Evolutionary conservation across 2,888 invertebrate genomes (phyloP).

Genomic region (Cataglyphis livida): DNA sequence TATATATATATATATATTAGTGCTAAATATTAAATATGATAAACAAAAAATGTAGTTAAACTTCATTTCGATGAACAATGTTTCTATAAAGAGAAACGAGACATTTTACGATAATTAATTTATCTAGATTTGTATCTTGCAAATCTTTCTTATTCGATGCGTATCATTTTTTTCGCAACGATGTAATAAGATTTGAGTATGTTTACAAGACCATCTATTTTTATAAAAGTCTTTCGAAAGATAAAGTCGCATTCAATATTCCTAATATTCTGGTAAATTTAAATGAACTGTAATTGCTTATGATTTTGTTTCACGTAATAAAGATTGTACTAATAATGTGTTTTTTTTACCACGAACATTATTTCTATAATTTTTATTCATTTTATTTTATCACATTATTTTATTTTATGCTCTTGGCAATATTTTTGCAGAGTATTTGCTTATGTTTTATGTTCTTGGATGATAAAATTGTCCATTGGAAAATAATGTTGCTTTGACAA

Average conservation of each 20-base stretch:
- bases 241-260: conserved; percentile 8
- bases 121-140: conserved; percentile 17
- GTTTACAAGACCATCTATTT: conserved; percentile 9
- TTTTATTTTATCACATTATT: too few relatives aligned
- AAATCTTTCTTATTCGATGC: background rate
- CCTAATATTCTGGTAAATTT: background rate
- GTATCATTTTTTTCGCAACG: background rate
- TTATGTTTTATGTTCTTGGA: background rate
- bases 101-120: background rate
- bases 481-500: background rate
- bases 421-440: background rate
- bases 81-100: background rate
- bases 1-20: background rate
- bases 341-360: too few relatives aligned
- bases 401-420: background rate
- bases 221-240: background rate
- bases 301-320: background rate
- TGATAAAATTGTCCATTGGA: background rate
- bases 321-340: background rate
- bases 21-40: background rate
- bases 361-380: too few relatives aligned
- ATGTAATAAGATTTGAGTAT: background rate
- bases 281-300: too few relatives aligned
- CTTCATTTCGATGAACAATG: background rate
- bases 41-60: conserved; percentile 6